Conservation (phyloP, 2,888 invertebrate genomes). For the Lithophane leautieri region DNA sequence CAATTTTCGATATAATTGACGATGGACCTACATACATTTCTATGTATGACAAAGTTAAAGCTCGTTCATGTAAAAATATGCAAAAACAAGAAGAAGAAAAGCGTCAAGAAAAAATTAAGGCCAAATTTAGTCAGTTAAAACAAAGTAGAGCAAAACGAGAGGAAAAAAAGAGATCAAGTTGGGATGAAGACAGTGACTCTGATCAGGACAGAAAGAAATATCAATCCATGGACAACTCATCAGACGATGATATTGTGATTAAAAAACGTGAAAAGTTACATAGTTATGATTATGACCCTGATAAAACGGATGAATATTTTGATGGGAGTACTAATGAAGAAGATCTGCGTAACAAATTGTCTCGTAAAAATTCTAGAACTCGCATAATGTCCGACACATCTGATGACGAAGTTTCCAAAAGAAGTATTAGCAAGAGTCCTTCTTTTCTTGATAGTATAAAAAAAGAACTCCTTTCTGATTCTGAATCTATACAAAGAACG, state of each 20-base stretch:
- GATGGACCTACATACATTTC: slow-evolving; percentile 98
- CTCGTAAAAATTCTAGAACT: slow-evolving; percentile 93
- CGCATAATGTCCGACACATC: slow-evolving; percentile 95
- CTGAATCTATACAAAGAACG: slow-evolving; percentile 74
- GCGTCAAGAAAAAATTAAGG: slow-evolving; percentile 95
- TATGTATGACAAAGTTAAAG: slow-evolving; percentile 99
- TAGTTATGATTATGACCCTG: slow-evolving; percentile 81
- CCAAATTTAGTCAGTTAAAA: slow-evolving; percentile 96
- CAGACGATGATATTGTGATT: slow-evolving; percentile 86
- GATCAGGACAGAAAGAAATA: slow-evolving; percentile 87
- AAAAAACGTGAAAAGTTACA: slow-evolving; percentile 89
- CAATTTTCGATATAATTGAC: slow-evolving; percentile 97
- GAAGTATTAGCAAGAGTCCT: slow-evolving; percentile 85
- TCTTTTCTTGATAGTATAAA: slow-evolving; percentile 86
- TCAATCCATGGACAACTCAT: slow-evolving; percentile 88
- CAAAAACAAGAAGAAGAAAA: slow-evolving; percentile 97
- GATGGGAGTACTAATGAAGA: slow-evolving; percentile 88
- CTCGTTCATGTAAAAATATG: slow-evolving; percentile 97
- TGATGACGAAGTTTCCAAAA: slow-evolving; percentile 92
- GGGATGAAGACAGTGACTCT: slow-evolving; percentile 96
- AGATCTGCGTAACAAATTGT: slow-evolving; percentile 89
- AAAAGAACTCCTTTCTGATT: slow-evolving; percentile 90
- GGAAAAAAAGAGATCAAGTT: slow-evolving; percentile 97
- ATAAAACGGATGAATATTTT: slow-evolving; percentile 87
- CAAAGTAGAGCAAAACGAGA: slow-evolving; percentile 96